phyloP scores from a whole-genome alignment of 2,888 invertebrate genomes.

The Galerucella nymphaeae region DNA sequence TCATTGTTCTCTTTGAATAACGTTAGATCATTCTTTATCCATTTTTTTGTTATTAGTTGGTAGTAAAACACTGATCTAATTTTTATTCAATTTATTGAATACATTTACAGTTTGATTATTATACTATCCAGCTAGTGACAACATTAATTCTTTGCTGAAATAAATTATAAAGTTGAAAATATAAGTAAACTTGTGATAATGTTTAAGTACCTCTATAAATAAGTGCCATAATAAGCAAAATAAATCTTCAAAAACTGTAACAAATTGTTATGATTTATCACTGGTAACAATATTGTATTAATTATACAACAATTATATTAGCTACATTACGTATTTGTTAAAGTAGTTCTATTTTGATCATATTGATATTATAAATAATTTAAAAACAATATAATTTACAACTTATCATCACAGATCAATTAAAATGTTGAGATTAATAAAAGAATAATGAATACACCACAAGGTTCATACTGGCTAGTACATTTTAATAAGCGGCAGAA shows the following conservation, averaged over 20 bases:
- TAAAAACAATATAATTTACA: neutral
- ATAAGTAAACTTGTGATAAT: neutral
- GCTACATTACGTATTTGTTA: neutral
- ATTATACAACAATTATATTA: neutral
- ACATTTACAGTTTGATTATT: neutral
- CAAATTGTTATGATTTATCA: neutral
- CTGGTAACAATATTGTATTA: neutral
- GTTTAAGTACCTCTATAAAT: conserved; percentile 1
- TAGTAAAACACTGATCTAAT: neutral
- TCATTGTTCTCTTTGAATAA: too few relatives aligned
- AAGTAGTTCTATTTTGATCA: neutral
- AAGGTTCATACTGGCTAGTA: too few relatives aligned
- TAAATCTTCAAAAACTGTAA: neutral
- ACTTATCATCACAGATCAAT: neutral
- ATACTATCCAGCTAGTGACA: neutral
- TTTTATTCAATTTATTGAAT: conserved; percentile 6
- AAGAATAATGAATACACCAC: too few relatives aligned
- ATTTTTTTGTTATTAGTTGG: neutral
- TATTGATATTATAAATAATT: neutral
- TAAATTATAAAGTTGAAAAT: neutral
- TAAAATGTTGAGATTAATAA: too few relatives aligned
- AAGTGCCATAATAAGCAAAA: neutral
- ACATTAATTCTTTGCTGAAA: conserved; percentile 10
- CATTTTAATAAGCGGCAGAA: too few relatives aligned
- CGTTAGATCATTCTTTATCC: neutral